Base-by-base conservation (phyloP, 2,113 vertebrate genomes). In the Agelaius tricolor region DNA sequence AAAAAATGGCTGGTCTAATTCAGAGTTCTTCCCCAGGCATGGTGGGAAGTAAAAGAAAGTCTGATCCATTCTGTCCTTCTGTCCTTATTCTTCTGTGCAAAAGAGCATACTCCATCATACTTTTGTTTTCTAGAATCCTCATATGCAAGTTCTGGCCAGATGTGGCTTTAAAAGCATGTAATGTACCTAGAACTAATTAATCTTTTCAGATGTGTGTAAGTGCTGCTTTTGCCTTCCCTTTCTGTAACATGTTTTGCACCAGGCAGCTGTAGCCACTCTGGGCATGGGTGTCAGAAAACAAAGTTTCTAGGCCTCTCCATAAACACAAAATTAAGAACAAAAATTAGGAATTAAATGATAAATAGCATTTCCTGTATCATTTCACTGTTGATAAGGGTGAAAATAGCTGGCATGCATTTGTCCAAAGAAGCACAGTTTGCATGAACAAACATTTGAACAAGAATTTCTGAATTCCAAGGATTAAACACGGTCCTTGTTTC, bases 211-310 rank as follows among this genome's bases (percentile, higher is more conserved):
- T 18, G 8, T 30, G 11, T 5, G 0, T 9, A 75, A 68, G 8
- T 35, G 10, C 21, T 87, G 17, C 14, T 62, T 72, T 66, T 59
- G 13, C 19, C 10, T 75, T 72, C 18, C 22, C 9, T 16, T 47
- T 73, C 58, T 65, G 2, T 35, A n/a, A 22, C 0, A 1, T 2
- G 5, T 51, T 66, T 54, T 58, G 24, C 28, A 44, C 27, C 15
- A 26, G 0, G 3, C 6, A 57, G 13, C 44, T 4, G 3, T 20
- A 28, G 26, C 59, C 17, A 6, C 43, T 57, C 17, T 28, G 13
- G 1, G 11, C 9, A 31, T 1, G 7, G 1, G 9, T 4, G 13
- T 6, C 61, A 72, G 13, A 81, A 54, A 1, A 11, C 1, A 0
- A 52, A 33, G 7, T 39, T 76, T 52, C 37, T 7, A 11, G 4